Percentiles rank a stretch among this genome's conserved stretches.
Conservation (phyloP, 2,113 vertebrate genomes). For the Eudyptes chrysolophus region DNA sequence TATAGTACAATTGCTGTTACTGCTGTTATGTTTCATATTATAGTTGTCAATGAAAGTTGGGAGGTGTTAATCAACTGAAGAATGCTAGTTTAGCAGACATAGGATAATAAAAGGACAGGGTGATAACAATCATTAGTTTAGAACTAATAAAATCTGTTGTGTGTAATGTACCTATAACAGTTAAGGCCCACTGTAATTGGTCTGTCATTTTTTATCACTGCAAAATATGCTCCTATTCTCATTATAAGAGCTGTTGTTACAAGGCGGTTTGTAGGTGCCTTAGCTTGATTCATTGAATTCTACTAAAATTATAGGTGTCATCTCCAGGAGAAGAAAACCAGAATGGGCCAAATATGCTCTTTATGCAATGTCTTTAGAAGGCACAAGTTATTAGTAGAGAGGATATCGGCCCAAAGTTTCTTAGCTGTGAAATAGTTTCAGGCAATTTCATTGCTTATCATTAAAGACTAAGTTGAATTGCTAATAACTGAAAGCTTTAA, state of each 20-base stretch:
- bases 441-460: background rate
- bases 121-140: slow-evolving; percentile 13
- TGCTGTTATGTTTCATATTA: slow-evolving; percentile 11
- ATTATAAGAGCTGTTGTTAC: background rate
- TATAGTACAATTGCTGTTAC: slow-evolving; percentile 1
- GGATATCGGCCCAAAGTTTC: background rate
- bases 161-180: slow-evolving; percentile 39
- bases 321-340: background rate
- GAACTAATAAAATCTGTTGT: slow-evolving; percentile 45
- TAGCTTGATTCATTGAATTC: background rate
- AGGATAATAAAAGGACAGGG: slow-evolving; percentile 8
- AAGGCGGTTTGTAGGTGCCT: background rate
- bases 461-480: background rate
- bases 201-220: slow-evolving; percentile 35
- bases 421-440: background rate
- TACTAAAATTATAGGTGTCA: background rate
- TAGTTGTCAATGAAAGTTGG: background rate
- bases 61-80: slow-evolving; percentile 31
- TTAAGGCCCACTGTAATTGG: slow-evolving; percentile 1
- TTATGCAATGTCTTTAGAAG: background rate
- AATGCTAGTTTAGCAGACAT: slow-evolving; percentile 8
- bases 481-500: background rate
- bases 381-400: background rate
- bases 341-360: background rate
- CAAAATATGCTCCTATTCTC: slow-evolving; percentile 2